Percentiles rank a stretch among this genome's conserved stretches.
phyloP scores from a whole-genome alignment of 2,888 invertebrate species.

The Dusona sp. region DNA sequence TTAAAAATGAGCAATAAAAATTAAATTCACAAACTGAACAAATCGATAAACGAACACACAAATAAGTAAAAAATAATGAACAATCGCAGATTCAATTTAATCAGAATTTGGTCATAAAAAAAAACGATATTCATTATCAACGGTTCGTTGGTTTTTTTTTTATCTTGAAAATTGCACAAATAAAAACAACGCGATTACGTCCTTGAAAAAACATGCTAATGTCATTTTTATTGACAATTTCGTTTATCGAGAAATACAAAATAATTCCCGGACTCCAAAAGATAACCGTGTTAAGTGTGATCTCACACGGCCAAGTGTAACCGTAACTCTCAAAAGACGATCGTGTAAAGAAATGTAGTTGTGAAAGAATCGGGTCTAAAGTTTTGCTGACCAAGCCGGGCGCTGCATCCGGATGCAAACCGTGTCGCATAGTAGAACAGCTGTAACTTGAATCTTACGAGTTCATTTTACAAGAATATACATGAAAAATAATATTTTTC shows the following conservation, averaged over 20 bases:
- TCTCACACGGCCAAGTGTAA: slow-evolving; percentile 1
- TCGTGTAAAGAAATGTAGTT: not conserved
- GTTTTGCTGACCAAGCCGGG: not conserved
- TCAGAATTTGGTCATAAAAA: not conserved
- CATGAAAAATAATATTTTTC: not conserved
- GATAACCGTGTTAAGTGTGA: not conserved
- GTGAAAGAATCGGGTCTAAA: not conserved
- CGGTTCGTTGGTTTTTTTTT: not conserved
- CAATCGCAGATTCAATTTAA: not conserved
- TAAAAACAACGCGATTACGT: not conserved
- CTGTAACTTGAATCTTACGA: slow-evolving; percentile 16
- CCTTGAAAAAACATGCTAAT: not conserved
- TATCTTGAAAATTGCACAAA: not conserved
- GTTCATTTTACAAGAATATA: not conserved
- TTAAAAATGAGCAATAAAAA: too few species aligned
- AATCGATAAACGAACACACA: not conserved
- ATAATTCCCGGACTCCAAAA: not conserved
- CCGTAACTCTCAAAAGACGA: not conserved
- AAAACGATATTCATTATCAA: too few species aligned
- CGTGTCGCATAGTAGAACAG: not conserved
- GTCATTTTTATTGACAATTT: not conserved
- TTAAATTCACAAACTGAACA: too few species aligned
- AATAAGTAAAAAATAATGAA: not conserved
- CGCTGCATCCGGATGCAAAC: not conserved
- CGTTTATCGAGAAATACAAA: not conserved